Evolutionary conservation across 2,888 invertebrate species (phyloP).

Genomic region (Agyllia agylla): DNA sequence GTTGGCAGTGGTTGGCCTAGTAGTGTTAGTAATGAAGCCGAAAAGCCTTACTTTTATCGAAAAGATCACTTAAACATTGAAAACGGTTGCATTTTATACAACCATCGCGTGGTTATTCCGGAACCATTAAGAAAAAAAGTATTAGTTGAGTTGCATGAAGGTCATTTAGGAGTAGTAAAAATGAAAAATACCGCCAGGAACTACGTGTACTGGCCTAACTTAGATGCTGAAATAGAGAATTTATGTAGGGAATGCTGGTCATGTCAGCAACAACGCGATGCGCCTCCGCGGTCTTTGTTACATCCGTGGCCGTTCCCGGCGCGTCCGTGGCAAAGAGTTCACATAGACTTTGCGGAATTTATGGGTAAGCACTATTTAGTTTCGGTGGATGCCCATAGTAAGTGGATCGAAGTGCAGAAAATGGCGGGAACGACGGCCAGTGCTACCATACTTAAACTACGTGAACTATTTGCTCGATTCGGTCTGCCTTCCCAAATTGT

Average conservation of each 20-base stretch:
- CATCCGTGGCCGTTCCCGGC: slow-evolving; percentile 71
- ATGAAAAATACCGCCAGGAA: slow-evolving; percentile 71
- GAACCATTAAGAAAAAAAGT: not conserved
- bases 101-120: slow-evolving; percentile 19
- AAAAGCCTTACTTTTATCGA: slow-evolving; percentile 7
- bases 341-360: slow-evolving; percentile 65
- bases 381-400: slow-evolving; percentile 69
- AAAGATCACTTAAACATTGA: not conserved
- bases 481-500: slow-evolving; percentile 75
- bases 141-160: slow-evolving; percentile 19
- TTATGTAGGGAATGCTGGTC: slow-evolving; percentile 62
- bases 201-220: slow-evolving; percentile 74
- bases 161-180: slow-evolving; percentile 71
- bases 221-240: slow-evolving; percentile 71
- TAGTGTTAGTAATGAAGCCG: not conserved
- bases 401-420: slow-evolving; percentile 73
- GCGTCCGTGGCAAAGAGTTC: slow-evolving; percentile 65
- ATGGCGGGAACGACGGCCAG: slow-evolving; percentile 51
- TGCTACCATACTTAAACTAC: slow-evolving; percentile 45
- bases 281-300: slow-evolving; percentile 61
- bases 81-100: slow-evolving; percentile 22
- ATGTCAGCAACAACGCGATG: slow-evolving; percentile 65
- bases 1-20: not conserved
- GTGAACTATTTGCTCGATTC: slow-evolving; percentile 68
- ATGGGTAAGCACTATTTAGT: slow-evolving; percentile 68